Conservation (phyloP, 1,140 invertebrate genomes). For the Aphis gossypii region DNA sequence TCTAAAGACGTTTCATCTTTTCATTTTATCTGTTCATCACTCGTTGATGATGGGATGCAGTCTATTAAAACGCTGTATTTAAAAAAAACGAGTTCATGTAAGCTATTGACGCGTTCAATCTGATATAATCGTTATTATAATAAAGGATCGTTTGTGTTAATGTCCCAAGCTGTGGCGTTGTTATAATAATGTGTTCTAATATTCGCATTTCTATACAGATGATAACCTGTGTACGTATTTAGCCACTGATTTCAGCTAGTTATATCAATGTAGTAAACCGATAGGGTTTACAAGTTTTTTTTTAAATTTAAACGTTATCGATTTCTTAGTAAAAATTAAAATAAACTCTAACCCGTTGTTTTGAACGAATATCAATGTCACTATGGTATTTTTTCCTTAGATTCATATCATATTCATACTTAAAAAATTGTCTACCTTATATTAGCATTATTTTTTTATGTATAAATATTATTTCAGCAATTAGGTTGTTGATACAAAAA, state of each 20-base stretch:
- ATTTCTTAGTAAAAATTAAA: background rate
- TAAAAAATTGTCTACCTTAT: too few relatives aligned
- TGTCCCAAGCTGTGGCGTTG: background rate
- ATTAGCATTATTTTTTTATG: too few relatives aligned
- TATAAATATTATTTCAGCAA: too few relatives aligned
- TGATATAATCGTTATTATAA: background rate
- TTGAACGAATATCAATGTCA: too few relatives aligned
- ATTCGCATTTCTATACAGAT: background rate
- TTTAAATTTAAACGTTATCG: background rate
- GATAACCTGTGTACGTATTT: background rate
- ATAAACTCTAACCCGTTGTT: background rate
- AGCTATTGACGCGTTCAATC: background rate
- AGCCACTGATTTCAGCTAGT: background rate
- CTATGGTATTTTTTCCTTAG: too few relatives aligned
- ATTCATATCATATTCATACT: too few relatives aligned
- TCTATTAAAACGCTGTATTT: background rate
- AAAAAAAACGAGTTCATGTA: background rate
- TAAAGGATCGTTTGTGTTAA: conserved; percentile 6
- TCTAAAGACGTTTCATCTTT: too few relatives aligned
- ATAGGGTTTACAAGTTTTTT: background rate
- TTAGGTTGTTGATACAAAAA: too few relatives aligned
- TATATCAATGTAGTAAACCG: background rate
- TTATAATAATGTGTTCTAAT: background rate
- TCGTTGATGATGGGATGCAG: background rate
- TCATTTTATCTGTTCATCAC: background rate